Conservation (phyloP, 2,888 invertebrate species). For the Saturnia pavonia region DNA sequence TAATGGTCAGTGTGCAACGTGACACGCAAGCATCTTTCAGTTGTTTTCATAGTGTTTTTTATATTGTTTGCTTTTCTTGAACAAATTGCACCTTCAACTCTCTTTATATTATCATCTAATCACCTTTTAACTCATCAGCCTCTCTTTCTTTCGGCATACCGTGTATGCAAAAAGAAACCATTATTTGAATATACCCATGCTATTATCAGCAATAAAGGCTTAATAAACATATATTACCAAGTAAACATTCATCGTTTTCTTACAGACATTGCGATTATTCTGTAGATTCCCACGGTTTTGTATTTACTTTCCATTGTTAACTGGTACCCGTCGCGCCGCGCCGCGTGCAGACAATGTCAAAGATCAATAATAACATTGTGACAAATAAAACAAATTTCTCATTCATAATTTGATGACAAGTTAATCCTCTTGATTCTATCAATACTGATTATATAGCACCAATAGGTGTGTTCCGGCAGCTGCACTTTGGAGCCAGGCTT, state of each 20-base stretch:
- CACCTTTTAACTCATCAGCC: background rate
- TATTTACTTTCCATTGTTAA: constrained; percentile 3
- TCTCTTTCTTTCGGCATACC: background rate
- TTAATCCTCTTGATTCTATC: background rate
- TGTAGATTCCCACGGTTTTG: background rate
- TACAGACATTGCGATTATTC: constrained; percentile 5
- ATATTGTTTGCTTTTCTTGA: no score
- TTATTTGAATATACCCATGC: no score
- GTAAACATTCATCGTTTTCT: background rate
- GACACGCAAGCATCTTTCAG: no score
- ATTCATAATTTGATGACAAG: background rate
- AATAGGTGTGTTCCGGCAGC: no score
- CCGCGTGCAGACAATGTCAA: background rate
- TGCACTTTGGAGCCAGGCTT: no score
- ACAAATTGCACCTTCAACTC: background rate
- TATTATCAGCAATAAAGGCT: background rate
- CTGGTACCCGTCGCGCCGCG: background rate
- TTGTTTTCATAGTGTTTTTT: no score
- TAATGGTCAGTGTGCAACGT: no score
- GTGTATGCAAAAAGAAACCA: no score
- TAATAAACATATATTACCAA: constrained; percentile 20
- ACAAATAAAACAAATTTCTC: background rate
- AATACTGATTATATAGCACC: no score
- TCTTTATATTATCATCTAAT: background rate
- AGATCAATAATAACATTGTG: background rate